A percentile compares a stretch with the other conserved stretches of the same genome.
Conservation (phyloP, 1,140 invertebrate genomes). For the Mesaphorura yosii region DNA sequence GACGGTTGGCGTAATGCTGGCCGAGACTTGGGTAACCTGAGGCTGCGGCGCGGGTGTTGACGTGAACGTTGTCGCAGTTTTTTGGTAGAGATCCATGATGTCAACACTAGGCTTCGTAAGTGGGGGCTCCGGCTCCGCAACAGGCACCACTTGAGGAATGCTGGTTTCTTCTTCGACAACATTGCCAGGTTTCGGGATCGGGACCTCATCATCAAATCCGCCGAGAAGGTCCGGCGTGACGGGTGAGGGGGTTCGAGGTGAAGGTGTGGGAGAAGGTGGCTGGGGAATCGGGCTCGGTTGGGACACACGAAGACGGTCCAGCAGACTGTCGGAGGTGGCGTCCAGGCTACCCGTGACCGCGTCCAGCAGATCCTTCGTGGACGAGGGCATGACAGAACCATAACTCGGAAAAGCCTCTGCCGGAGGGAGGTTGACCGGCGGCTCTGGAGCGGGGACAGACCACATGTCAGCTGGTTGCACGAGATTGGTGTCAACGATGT, state of each 20-base stretch:
- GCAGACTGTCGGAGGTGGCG: constrained; percentile 66
- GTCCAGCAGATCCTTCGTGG: constrained; percentile 70
- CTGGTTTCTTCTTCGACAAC: too few relatives aligned
- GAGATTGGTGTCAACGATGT: constrained; percentile 15
- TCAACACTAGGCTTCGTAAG: constrained; percentile 17
- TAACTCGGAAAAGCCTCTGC: constrained; percentile 20
- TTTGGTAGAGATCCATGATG: constrained; percentile 28
- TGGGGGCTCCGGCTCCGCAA: background rate
- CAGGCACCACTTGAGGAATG: too few relatives aligned
- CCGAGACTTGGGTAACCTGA: too few relatives aligned
- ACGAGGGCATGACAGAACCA: constrained; percentile 39
- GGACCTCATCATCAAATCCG: constrained; percentile 37
- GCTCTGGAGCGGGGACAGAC: background rate
- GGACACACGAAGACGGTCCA: constrained; percentile 67
- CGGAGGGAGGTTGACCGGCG: background rate
- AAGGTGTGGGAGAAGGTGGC: constrained; percentile 68
- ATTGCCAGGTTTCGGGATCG: too few relatives aligned
- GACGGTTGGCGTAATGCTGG: background rate
- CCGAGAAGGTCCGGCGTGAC: constrained; percentile 56
- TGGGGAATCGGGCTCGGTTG: constrained; percentile 44
- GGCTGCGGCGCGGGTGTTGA: background rate
- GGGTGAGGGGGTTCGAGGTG: constrained; percentile 57
- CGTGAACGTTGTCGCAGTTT: constrained; percentile 1
- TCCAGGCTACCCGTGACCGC: constrained; percentile 79
- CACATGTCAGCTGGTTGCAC: too few relatives aligned